Base-by-base conservation (phyloP, 2,888 invertebrate species). In the Drosophila kanekoi region DNA sequence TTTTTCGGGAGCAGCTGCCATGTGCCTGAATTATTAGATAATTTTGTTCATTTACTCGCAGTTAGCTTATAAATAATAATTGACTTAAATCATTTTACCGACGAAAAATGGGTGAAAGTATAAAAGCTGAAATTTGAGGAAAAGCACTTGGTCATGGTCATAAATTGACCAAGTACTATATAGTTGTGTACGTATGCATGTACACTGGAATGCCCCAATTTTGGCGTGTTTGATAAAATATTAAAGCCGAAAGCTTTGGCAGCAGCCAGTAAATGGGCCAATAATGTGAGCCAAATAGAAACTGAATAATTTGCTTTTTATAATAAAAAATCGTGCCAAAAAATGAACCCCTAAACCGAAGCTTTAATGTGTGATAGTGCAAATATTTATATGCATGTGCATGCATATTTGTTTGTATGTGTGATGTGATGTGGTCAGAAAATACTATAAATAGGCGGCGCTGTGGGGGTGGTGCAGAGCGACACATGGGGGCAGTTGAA, bases 391-490 rank as follows among this genome's bases (percentile, higher is more conserved):
- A 66, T 70, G 52, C 60, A 62, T 69, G 64, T 48, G 47, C 60
- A 48, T 38, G n/a, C 56, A 38, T 54, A 28, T 66, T 38, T 48
- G 53, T 64, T 43, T 47, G 23, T 52, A 54, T 41, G 11, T 65
- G 37, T 40, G 76, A 53, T 82, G 84, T 59, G 87, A 53, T 82
- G 84, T 59, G 87, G 84, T 73, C 69, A 70, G 60, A 63, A 87
- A 76, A 64, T 62, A 72, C 65, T 63, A 69, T 58, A 77, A 83
- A 45, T 73, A 66, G 66, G 37, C 72, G 16, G 41, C 28, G 43
- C 37, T 32, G 20, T 41, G 43, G 56, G 23, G 23, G 37, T 3
- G 38, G 44, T 40, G 67, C n/a, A 16, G 37, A 14, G 28, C 1
- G 13, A 11, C 41, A 11, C 10, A n/a, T 11, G 52, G 72, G 57